Base-by-base conservation (phyloP, 2,888 invertebrate species). In the Allygus modestus region DNA sequence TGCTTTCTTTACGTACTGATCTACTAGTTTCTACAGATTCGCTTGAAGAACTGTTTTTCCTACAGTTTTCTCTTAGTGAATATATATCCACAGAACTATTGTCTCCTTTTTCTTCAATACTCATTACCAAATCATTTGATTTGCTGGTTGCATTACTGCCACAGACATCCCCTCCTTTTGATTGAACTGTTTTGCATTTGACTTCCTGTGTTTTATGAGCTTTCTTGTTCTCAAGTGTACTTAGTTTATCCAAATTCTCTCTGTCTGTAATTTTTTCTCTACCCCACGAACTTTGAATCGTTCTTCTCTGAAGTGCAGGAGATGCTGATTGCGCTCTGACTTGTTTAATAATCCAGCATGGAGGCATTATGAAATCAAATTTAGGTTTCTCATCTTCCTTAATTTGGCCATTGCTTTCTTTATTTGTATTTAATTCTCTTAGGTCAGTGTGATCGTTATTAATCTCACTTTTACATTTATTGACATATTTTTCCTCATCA, bases 401-500 rank as follows among this genome's bases (percentile, higher is more conserved):
- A 58, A 31, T 79, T 54, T 58, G 51, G 1, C 12, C 23, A 65
- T 81, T 51, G 33, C 58, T 82, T 71, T 54, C 51, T 33, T 83
- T 84, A 33, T 41, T 15, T 11, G 37, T 73, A 54, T 87, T 84
- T 12, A 65, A 28, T 77, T 85, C 83, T 86, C 86, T 83, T 86
- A 88, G 88, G 88, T 89, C 65, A 87, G 89, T 41, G 26, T 86
- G 84, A 54, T 86, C 46, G 28, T 92, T 84, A 11, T n/a, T 28
- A 5, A 12, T 83, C 7, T 20, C 65, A 28, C 46, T 65, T 77
- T 43, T 46, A 46, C 61, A 46, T 46, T 43, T 73, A 11, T 69
- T 15, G 0, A 23, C 20, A 7, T n/a, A 2, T 20, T 17, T 26
- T 61, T 51, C 51, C 12, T 58, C 37, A 51, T 54, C 77, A 20